Conservation (phyloP, 1,140 invertebrate genomes). For the Leucophenga varia region DNA sequence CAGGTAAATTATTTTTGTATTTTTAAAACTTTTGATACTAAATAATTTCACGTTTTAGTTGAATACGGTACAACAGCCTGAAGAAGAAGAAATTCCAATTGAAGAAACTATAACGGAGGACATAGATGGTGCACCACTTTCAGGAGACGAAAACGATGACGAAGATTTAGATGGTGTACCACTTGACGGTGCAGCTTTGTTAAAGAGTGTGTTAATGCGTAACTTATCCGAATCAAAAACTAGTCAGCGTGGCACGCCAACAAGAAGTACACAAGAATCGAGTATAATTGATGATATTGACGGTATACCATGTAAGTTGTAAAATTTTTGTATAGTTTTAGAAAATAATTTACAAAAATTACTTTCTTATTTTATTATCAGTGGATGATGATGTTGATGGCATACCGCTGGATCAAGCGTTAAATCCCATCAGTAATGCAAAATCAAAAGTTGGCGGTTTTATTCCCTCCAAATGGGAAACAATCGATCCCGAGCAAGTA, state of each 20-base stretch:
- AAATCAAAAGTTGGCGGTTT: slow-evolving; percentile 62
- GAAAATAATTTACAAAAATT: neutral
- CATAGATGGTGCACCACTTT: slow-evolving; percentile 69
- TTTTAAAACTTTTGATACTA: slow-evolving; percentile 13
- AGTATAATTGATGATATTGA: slow-evolving; percentile 70
- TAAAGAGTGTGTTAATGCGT: slow-evolving; percentile 69
- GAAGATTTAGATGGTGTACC: slow-evolving; percentile 77
- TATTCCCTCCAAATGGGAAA: slow-evolving; percentile 94
- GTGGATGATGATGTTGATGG: slow-evolving; percentile 87
- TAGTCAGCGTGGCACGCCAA: slow-evolving; percentile 30
- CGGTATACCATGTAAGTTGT: slow-evolving; percentile 68
- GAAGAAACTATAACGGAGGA: slow-evolving; percentile 59
- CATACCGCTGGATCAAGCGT: slow-evolving; percentile 66
- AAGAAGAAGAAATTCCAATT: slow-evolving; percentile 48
- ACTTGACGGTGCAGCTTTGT: slow-evolving; percentile 77
- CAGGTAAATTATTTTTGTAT: slow-evolving; percentile 17
- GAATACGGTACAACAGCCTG: slow-evolving; percentile 15
- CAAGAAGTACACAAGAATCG: slow-evolving; percentile 10
- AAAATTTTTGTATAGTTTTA: slow-evolving; percentile 2
- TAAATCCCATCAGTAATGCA: slow-evolving; percentile 10
- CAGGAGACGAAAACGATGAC: slow-evolving; percentile 64
- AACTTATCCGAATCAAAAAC: slow-evolving; percentile 45
- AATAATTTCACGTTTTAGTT: slow-evolving; percentile 1
- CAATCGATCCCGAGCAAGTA: slow-evolving; percentile 76
- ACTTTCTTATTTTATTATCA: slow-evolving; percentile 46